These are phyloP conservation scores for Anoplolepis gracilipes DNA, from an alignment of 1,140 invertebrate species.

Conservation along the genomic window DNA sequence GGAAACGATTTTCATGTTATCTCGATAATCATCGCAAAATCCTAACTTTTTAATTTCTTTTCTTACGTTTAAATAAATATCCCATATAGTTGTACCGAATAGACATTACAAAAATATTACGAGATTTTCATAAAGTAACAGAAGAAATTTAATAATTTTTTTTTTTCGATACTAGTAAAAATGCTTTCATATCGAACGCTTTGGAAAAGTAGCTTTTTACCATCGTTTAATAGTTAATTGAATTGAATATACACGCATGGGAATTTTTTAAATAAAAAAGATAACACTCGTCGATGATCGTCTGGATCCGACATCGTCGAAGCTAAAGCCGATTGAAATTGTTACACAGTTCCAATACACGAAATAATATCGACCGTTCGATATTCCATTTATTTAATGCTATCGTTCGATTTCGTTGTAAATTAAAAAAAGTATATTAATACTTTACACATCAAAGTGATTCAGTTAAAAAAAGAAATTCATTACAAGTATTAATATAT, in stretches of 20 bases:
- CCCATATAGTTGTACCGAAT: neutral
- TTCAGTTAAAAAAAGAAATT: neutral
- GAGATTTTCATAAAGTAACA: neutral
- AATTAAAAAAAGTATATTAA: neutral
- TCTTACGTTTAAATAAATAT: no score
- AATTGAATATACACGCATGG: neutral
- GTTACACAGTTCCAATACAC: conserved; percentile 40
- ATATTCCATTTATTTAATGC: conserved; percentile 47
- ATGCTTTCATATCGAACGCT: neutral
- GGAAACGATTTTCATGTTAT: neutral
- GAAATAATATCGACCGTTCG: conserved; percentile 37
- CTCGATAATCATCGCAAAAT: neutral
- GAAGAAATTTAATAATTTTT: neutral
- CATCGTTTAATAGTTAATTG: neutral
- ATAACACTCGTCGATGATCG: neutral
- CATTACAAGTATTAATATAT: conserved; percentile 35
- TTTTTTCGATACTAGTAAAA: conserved; percentile 10
- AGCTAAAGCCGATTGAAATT: conserved; percentile 38
- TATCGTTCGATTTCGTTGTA: conserved; percentile 2
- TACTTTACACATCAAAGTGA: neutral
- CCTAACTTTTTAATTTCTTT: neutral
- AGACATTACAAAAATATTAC: neutral
- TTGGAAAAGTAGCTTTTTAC: neutral
- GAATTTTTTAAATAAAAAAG: conserved; percentile 4
- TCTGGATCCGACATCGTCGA: neutral